Conservation (phyloP, 2,888 invertebrate genomes). For the Mesorhabditis spiculigera region DNA sequence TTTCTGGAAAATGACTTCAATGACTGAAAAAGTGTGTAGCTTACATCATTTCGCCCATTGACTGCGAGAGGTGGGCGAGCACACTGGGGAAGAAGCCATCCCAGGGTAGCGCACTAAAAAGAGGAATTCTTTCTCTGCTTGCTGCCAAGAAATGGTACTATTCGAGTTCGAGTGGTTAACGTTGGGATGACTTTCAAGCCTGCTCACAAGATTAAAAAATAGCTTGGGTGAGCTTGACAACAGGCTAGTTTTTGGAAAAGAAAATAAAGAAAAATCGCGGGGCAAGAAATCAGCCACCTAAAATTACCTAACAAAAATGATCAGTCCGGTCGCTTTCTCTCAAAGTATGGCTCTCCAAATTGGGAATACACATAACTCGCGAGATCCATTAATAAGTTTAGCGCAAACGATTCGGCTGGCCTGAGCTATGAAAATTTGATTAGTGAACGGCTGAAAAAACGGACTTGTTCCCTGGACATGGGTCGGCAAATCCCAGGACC, state of each 20-base stretch:
- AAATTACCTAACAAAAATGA: constrained; percentile 62
- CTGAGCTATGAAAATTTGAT: constrained; percentile 19
- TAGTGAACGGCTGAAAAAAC: constrained; percentile 9
- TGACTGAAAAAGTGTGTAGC: background rate
- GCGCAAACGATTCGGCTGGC: constrained; percentile 85
- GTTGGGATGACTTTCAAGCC: no score
- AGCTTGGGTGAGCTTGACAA: no score
- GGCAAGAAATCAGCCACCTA: no score
- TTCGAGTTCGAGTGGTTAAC: no score
- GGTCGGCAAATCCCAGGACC: constrained; percentile 56
- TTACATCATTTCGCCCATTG: no score
- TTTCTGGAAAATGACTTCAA: constrained; percentile 10
- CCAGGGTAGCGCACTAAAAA: background rate
- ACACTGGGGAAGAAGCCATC: background rate
- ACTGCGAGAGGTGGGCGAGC: background rate
- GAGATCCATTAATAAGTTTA: no score
- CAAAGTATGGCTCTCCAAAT: no score
- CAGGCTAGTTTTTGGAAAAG: no score
- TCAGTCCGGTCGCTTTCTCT: constrained; percentile 78
- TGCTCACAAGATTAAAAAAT: no score
- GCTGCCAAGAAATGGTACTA: no score
- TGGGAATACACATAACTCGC: no score
- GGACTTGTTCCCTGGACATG: constrained; percentile 39
- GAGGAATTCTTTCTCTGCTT: constrained; percentile 7
- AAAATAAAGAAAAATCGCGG: no score